Conservation (phyloP, 2,797 vertebrate genomes). For the Labroides dimidiatus region DNA sequence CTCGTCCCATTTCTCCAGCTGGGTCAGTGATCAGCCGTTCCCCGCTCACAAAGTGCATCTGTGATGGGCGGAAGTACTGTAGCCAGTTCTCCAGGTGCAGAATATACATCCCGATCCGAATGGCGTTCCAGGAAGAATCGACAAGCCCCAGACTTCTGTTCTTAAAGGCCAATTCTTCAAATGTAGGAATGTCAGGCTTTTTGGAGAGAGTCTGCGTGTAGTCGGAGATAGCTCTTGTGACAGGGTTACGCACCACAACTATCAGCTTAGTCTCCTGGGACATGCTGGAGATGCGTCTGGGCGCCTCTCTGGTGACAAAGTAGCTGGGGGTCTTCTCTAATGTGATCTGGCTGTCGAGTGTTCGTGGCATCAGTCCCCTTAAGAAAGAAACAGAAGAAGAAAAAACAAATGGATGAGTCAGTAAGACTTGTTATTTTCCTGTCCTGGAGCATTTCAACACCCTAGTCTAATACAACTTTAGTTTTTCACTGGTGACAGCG, state of each 20-base stretch:
- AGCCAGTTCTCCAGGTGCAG: constrained; percentile 96
- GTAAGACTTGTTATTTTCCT: constrained; percentile 38
- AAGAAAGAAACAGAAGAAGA: constrained; percentile 44
- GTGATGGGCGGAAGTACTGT: constrained; percentile 92
- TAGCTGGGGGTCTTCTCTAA: constrained; percentile 99
- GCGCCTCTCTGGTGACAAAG: constrained; percentile 94
- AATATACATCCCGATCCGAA: constrained; percentile 95
- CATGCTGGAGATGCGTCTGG: constrained; percentile 92
- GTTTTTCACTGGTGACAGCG: constrained; percentile 33
- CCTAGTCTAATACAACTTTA: constrained; percentile 1
- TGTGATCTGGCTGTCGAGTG: constrained; percentile 93
- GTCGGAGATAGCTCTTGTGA: constrained; percentile 96
- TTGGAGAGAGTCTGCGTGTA: constrained; percentile 98
- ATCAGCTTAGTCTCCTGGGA: constrained; percentile 93
- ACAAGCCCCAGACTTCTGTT: constrained; percentile 92
- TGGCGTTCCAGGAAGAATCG: constrained; percentile 95
- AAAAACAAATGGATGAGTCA: constrained; percentile 53
- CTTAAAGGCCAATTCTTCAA: constrained; percentile 94
- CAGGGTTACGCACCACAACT: constrained; percentile 95
- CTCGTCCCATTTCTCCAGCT: constrained; percentile 92
- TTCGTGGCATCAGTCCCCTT: constrained; percentile 96
- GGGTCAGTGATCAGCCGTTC: constrained; percentile 96
- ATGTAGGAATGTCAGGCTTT: constrained; percentile 95
- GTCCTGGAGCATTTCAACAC: constrained; percentile 32
- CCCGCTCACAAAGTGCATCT: constrained; percentile 97